Conservation (phyloP, 1,140 invertebrate genomes). For the Triops cancriformis region DNA sequence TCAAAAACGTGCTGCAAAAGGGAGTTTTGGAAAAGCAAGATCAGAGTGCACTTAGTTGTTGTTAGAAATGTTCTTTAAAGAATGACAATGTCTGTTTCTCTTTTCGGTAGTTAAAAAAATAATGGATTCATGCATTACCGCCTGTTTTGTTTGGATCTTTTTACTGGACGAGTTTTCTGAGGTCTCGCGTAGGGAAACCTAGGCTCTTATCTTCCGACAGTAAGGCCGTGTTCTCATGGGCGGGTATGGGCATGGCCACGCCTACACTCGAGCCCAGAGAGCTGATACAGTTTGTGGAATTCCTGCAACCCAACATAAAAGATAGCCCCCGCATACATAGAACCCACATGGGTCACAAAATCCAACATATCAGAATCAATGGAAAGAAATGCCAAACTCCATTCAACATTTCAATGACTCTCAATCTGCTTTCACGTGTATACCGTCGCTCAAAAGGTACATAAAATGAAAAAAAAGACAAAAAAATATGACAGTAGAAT, state of each 20-base stretch:
- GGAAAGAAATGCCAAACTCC: background rate
- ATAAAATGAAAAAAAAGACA: background rate
- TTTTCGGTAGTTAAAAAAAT: background rate
- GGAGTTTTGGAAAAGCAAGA: background rate
- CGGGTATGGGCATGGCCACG: background rate
- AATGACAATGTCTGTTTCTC: background rate
- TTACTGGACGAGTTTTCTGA: slow-evolving; percentile 6
- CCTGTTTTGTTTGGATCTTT: slow-evolving; percentile 10
- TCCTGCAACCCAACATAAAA: slow-evolving; percentile 3
- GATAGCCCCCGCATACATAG: background rate
- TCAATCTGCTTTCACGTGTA: slow-evolving; percentile 1
- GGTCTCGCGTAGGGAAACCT: slow-evolving; percentile 2
- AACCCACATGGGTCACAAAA: background rate
- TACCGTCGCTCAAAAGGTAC: background rate
- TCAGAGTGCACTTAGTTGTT: slow-evolving; percentile 10
- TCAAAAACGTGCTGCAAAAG: background rate
- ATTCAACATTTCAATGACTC: background rate
- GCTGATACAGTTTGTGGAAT: slow-evolving; percentile 10
- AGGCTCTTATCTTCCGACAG: slow-evolving; percentile 19
- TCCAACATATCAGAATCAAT: background rate
- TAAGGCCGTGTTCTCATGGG: slow-evolving; percentile 22
- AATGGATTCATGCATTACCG: slow-evolving; percentile 13
- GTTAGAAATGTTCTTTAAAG: background rate
- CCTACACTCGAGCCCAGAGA: background rate
- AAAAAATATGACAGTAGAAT: background rate